Base-by-base conservation (phyloP, 2,797 vertebrate species). In the Selene dorsalis region DNA sequence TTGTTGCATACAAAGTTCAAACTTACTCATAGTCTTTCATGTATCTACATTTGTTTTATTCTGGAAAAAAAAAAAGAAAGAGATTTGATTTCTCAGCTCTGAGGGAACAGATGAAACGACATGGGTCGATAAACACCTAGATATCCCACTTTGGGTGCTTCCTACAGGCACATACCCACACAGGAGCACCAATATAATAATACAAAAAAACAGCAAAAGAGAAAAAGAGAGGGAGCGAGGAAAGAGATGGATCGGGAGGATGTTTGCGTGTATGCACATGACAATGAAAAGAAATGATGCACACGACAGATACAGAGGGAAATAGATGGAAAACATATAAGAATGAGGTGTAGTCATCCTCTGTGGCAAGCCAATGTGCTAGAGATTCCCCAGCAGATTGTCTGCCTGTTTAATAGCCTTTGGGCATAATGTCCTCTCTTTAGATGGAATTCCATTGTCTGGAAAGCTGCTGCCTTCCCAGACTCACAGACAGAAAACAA, bases 351-450 rank as follows among this genome's bases (percentile, higher is more conserved):
- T 43, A 70, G 66, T 60, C 67, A 72, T 59, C 24, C 22, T 41
- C 30, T 69, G 41, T 72, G 67, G 50, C 52, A 57, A 77, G 39
- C n/a, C n/a, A 32, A 38, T 61, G 39, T 6, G 4, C 35, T 55
- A 30, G 58, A 84, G 64, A 86, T 82, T 74, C 66, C 62, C 74
- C 75, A 68, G 77, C 58, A 80, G 73, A 87, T 84, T 22, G 20
- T 69, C 73, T 69, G 68, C 39, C 73, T 77, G 35, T 79, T 88
- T 77, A 70, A 71, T 62, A 77, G 79, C 79, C 83, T 81, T 38
- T 66, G 65, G 84, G 75, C 52, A 56, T 64, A 58, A 75, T 1
- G 71, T 88, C 73, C 52, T 70, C 52, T 70, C 69, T 73, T 74
- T 45, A 62, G 60, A 86, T 79, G 63, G 47, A 55, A 64, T 73